A percentile compares a stretch with the other conserved stretches of the same genome.
phyloP scores from a whole-genome alignment of 2,797 vertebrate genomes.

The Crocidura indochinensis region DNA sequence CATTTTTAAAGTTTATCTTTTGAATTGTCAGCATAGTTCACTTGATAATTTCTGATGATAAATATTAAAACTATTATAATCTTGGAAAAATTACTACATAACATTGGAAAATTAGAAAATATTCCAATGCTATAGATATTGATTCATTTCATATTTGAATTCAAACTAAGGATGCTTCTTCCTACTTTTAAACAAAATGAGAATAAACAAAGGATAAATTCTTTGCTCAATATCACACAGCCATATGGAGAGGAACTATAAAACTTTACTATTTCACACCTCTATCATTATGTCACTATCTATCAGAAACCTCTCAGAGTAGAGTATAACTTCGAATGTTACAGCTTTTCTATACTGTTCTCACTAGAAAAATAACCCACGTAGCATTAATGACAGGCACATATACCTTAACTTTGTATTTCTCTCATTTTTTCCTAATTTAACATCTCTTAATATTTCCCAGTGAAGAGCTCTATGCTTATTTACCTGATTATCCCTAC shows the following conservation, averaged over 20 bases:
- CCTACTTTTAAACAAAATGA: conserved; percentile 19
- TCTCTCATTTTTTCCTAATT: neutral
- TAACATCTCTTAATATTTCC: neutral
- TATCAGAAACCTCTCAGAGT: neutral
- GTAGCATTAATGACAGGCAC: neutral
- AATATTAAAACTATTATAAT: conserved; percentile 57
- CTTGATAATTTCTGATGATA: conserved; percentile 10
- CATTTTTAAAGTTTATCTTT: conserved; percentile 36
- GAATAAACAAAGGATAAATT: neutral
- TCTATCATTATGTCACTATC: neutral
- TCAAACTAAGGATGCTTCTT: conserved; percentile 11
- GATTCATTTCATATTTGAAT: conserved; percentile 60
- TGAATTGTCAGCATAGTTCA: conserved; percentile 12
- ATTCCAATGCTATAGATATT: neutral
- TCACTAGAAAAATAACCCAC: conserved; percentile 25
- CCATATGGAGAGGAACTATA: neutral
- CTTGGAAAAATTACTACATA: neutral
- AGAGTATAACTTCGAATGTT: neutral
- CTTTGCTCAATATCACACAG: neutral
- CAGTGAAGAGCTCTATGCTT: neutral
- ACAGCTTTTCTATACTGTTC: neutral
- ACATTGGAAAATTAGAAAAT: conserved; percentile 38
- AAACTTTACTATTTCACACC: neutral
- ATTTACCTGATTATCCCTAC: neutral
- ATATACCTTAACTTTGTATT: neutral